These are phyloP conservation scores for Drosophila funebris DNA, from an alignment of 1,140 invertebrate species.

Conservation along the genomic window DNA sequence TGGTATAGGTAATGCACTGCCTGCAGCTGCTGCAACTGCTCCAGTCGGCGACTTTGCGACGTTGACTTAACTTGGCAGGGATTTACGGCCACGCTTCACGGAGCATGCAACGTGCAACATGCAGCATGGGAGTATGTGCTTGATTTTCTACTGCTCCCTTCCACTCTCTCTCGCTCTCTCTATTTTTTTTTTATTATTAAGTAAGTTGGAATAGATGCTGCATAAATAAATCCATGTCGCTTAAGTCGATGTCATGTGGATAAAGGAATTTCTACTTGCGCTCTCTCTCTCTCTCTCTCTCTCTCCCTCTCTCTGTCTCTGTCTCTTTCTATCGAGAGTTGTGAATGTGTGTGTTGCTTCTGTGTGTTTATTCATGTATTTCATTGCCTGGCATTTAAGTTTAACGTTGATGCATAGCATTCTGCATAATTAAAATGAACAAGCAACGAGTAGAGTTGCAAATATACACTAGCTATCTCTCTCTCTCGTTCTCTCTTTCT, in stretches of 20 bases:
- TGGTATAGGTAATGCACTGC: conserved; percentile 57
- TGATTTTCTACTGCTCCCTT: not conserved
- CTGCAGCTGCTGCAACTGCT: conserved; percentile 36
- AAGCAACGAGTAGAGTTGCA: conserved; percentile 11
- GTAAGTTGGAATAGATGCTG: conserved; percentile 78
- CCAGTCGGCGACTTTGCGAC: conserved; percentile 69
- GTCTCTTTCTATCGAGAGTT: too few relatives aligned
- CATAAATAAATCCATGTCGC: conserved; percentile 80
- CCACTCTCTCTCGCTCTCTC: not conserved
- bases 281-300: not conserved
- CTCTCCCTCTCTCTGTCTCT: not conserved
- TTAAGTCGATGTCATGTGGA: conserved; percentile 63
- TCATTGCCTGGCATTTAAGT: conserved; percentile 75
- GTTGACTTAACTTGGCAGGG: conserved; percentile 81
- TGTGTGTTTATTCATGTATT: conserved; percentile 63
- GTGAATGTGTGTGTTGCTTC: too few relatives aligned
- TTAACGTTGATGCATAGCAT: conserved; percentile 68
- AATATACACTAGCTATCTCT: not conserved
- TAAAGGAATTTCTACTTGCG: conserved; percentile 19
- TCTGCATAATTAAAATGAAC: conserved; percentile 76
- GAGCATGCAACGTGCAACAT: conserved; percentile 38
- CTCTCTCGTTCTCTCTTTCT: not conserved
- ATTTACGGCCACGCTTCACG: conserved; percentile 73
- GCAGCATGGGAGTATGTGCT: conserved; percentile 19
- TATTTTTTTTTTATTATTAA: conserved; percentile 54